These are phyloP conservation scores for Rana temporaria DNA, from an alignment of 2,113 vertebrate genomes.

Conservation along the genomic window DNA sequence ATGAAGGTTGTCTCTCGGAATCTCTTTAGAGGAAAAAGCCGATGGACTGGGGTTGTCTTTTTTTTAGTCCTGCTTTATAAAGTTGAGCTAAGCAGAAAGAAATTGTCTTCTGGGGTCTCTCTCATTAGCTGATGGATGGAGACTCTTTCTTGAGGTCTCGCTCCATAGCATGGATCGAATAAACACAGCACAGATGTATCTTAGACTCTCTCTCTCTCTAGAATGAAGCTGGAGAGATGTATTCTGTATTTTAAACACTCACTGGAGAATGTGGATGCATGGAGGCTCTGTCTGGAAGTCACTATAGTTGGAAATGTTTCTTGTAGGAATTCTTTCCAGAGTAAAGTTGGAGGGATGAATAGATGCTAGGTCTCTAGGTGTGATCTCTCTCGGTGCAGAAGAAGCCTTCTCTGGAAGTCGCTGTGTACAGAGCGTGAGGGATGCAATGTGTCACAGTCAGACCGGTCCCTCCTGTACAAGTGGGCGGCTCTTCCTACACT, in stretches of 20 bases:
- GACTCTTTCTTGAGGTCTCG: background rate
- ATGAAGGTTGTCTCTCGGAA: background rate
- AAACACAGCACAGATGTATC: no score
- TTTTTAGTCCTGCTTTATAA: background rate
- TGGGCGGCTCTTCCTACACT: background rate
- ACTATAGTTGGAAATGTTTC: background rate
- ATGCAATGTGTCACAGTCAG: background rate
- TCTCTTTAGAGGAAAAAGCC: background rate
- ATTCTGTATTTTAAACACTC: background rate
- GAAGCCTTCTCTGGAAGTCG: background rate
- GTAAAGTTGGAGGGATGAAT: no score
- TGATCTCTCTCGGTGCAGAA: background rate
- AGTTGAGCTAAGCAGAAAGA: background rate
- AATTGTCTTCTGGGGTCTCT: background rate
- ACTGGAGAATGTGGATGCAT: background rate
- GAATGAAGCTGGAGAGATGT: background rate
- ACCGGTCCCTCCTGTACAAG: conserved; percentile 15
- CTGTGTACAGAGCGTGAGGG: background rate
- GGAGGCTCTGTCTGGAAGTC: background rate
- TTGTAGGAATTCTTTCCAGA: background rate
- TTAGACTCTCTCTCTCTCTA: no score
- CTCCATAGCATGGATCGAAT: no score
- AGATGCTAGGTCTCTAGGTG: no score
- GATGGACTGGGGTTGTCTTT: no score
- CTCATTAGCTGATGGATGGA: background rate